Conservation (phyloP, 2,113 vertebrate species). For the Cynocephalus volans region DNA sequence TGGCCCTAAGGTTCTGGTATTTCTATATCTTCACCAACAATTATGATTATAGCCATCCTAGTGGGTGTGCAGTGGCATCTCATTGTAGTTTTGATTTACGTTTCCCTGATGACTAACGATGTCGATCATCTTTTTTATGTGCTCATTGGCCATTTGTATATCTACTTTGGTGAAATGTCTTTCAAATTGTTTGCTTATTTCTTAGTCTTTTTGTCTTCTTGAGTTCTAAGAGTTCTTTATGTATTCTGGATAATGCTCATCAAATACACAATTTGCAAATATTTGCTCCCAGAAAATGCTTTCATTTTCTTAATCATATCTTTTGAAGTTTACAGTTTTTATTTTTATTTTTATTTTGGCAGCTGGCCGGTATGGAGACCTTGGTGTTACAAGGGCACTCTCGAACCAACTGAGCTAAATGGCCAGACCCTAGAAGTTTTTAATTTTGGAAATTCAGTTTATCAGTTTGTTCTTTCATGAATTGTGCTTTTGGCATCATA, state of each 20-base stretch:
- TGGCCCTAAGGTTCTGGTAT: not conserved
- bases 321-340: not conserved
- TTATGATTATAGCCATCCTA: not conserved
- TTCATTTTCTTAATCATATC: conserved; percentile 23
- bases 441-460: not conserved
- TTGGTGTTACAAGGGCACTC: no score
- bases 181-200: not conserved
- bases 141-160: not conserved
- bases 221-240: not conserved
- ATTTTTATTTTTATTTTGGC: no score
- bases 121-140: conserved; percentile 2
- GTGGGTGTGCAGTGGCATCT: not conserved
- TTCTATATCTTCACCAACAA: not conserved
- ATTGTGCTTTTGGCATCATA: not conserved
- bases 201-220: not conserved
- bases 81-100: not conserved
- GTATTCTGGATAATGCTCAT: not conserved
- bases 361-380: no score
- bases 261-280: not conserved
- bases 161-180: not conserved
- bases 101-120: not conserved
- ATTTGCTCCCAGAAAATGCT: conserved; percentile 17
- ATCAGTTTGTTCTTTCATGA: conserved; percentile 18
- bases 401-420: no score
- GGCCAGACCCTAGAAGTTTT: not conserved